Conservation (phyloP, 2,888 invertebrate species). For the Vanessa cardui region DNA sequence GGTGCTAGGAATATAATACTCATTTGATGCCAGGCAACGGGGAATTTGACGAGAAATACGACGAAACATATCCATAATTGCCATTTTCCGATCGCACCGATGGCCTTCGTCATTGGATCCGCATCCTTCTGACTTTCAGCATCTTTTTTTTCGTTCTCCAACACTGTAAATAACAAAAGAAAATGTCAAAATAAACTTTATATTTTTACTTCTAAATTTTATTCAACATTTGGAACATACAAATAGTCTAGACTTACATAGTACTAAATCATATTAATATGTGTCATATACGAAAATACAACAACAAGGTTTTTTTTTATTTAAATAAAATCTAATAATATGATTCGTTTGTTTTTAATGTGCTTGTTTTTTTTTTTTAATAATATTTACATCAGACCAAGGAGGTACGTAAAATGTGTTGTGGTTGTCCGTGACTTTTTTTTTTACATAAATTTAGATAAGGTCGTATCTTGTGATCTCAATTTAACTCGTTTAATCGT, state of each 20-base stretch:
- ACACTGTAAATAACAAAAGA: conserved; percentile 60
- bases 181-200: no score
- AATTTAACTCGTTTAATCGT: not conserved
- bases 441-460: not conserved
- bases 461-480: not conserved
- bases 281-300: no score
- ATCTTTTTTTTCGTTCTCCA: conserved; percentile 65
- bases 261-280: no score
- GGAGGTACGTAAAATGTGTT: not conserved
- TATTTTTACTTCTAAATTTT: no score
- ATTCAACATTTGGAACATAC: no score
- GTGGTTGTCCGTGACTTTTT: not conserved
- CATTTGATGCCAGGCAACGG: conserved; percentile 91
- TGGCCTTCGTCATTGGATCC: conserved; percentile 86
- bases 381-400: not conserved
- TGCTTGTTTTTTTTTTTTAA: not conserved
- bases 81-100: conserved; percentile 89
- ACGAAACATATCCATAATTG: conserved; percentile 87
- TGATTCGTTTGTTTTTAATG: no score
- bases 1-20: conserved; percentile 90
- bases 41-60: conserved; percentile 88
- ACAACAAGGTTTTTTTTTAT: no score
- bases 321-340: no score
- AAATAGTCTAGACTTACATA: no score
- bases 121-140: conserved; percentile 58